These are phyloP conservation scores for Plemyria rubiginata DNA, from an alignment of 2,888 invertebrate genomes.

Conservation along the genomic window DNA sequence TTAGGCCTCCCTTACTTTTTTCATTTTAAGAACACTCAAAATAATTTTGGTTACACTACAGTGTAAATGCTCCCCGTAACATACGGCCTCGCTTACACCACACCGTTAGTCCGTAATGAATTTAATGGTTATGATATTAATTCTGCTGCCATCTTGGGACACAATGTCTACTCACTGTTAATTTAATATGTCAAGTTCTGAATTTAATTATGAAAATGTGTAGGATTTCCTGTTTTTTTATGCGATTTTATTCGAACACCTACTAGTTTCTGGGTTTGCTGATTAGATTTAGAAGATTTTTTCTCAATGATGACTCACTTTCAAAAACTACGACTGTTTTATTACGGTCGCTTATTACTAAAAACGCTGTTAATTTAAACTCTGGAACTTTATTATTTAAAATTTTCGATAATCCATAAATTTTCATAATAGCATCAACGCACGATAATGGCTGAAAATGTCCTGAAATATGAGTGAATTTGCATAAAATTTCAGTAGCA, in stretches of 20 bases:
- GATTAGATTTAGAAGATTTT: too few species aligned
- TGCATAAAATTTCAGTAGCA: conserved; percentile 21
- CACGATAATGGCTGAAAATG: conserved; percentile 23
- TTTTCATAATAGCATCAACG: conserved; percentile 25
- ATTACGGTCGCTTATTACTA: neutral
- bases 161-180: conserved; percentile 22
- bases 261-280: too few species aligned
- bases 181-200: conserved; percentile 28
- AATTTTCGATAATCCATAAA: conserved; percentile 30
- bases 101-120: conserved; percentile 32
- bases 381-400: conserved; percentile 12
- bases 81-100: conserved; percentile 19
- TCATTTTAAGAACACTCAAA: too few species aligned
- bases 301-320: too few species aligned
- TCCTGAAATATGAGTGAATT: conserved; percentile 21
- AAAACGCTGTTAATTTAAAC: conserved; percentile 4
- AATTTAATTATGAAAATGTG: conserved; percentile 11
- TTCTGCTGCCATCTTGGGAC: conserved; percentile 20
- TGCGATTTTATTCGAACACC: too few species aligned
- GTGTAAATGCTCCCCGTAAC: conserved; percentile 20
- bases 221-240: neutral
- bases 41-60: neutral
- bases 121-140: conserved; percentile 40
- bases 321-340: neutral
- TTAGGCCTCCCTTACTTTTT: too few species aligned